Base-by-base conservation (phyloP, 2,888 invertebrate species). In the Watsonalla cultraria region DNA sequence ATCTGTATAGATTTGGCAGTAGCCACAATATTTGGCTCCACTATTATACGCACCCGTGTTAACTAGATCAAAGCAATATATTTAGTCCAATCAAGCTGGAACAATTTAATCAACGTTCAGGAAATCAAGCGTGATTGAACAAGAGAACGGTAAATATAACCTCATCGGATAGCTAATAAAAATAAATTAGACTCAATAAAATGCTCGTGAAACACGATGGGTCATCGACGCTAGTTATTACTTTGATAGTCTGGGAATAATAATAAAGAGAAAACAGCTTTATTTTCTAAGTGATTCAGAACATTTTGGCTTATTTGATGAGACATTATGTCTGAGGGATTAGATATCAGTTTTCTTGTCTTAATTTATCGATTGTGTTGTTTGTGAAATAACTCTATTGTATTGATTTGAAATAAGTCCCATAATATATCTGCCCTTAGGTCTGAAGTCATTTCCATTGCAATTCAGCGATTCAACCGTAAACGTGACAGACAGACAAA, bases 131-230 rank as follows among this genome's bases (percentile, higher is more conserved):
- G 54, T 46, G 39, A 54, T 39, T 51, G 51, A 42, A 42, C 50
- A 47, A 24, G 33, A 11, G 51, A 24, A 46, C 47, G 50, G 49
- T 42, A 54, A 51, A 51, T 52, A 51, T 53, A 51, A 52, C 53
- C 54, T 53, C 51, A 52, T 52, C 46, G n/a, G 45, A 47, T 50
- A 11, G 42, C 42, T 42, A 50, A 54, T 57, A 57, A 54, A 53
- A 53, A 53, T 37, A 53, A 51, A 57, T 51, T 47, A 52, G 52
- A 11, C 33, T 15, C 42, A 52, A 52, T 52, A 47, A 52, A 52
- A 52, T 46, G 42, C 42, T 34, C 52, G 24, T 52, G 47, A 48
- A 52, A 48, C 52, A 52, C 37, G 33, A 49, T 49, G 37, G 49
- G 13, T 9, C 15, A 13, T 49, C 49, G 14, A 49, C 14, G 14